phyloP scores from a whole-genome alignment of 2,797 vertebrate species.

The Kryptolebias ocellatus region DNA sequence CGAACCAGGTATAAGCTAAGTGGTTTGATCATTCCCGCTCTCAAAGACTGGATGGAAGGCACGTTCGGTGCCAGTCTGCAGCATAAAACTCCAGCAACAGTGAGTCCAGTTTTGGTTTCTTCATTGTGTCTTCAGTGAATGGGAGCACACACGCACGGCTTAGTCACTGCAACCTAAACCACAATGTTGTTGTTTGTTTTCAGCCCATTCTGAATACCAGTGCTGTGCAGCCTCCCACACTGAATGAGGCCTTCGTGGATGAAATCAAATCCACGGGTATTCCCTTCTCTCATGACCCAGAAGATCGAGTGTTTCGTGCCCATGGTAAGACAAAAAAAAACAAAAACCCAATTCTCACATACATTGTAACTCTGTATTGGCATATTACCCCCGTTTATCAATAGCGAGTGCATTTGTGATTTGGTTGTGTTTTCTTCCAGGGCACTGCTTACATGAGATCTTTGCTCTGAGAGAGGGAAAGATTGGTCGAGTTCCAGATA shows the following conservation, averaged over 20 bases:
- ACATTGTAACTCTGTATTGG: background rate
- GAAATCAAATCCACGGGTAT: constrained; percentile 90
- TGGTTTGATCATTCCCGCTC: constrained; percentile 90
- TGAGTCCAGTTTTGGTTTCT: constrained; percentile 73
- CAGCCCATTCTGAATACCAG: constrained; percentile 88
- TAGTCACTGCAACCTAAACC: constrained; percentile 17
- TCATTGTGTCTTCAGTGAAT: constrained; percentile 24
- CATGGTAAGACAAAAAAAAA: constrained; percentile 86
- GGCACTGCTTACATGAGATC: constrained; percentile 97
- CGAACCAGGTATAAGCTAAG: constrained; percentile 91
- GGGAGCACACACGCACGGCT: background rate
- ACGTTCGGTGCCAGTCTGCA: constrained; percentile 91
- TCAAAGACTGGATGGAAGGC: constrained; percentile 94
- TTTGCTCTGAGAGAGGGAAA: constrained; percentile 96
- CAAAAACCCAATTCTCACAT: no score
- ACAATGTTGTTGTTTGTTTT: constrained; percentile 43
- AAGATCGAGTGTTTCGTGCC: constrained; percentile 93
- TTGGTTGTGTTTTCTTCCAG: constrained; percentile 72
- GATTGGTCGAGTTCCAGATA: constrained; percentile 92
- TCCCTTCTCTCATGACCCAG: constrained; percentile 90
- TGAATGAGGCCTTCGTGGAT: constrained; percentile 91
- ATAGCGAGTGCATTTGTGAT: background rate
- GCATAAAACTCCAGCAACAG: constrained; percentile 91
- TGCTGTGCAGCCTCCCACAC: constrained; percentile 84
- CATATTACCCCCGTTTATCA: background rate